Evolutionary conservation across 2,888 invertebrate genomes (phyloP), one percentile per base, ranked within the genome.

Genomic region (Agriotes lineatus): DNA sequence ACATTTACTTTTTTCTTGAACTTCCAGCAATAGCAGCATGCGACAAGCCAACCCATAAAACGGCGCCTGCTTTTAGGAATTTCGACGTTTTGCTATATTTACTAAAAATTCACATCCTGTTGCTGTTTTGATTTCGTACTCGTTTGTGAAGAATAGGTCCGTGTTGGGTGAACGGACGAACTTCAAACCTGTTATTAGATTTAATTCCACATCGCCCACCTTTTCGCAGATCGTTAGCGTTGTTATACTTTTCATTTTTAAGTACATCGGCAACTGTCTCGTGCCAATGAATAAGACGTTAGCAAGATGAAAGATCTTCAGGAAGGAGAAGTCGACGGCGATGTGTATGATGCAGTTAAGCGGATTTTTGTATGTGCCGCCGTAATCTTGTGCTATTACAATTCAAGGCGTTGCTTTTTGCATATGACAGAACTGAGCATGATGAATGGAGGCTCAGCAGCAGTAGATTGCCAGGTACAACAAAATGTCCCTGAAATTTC

Each of bases 101-200:
- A 14, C 2, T 10, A 42, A 14, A 5, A 42, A 22, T 19, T 22
- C 10, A 22, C 18, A 48, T 48, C 48, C 22, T 48, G 48, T 20
- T 48, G 19, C 12, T 48, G 48, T 48, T 48, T 48, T 20, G 19
- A 20, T 48, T 25, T 25, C n/a, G 12, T 3, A 12, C 25, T 14
- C 10, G 19, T 48, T 48, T 48, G 14, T 12, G 14, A 22, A 4
- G 1, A 48, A 12, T 48, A 48, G 48, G 22, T 48, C 48, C 48
- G 20, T 20, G 48, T 48, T 48, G 48, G 22, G 48, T 48, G 18
- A 48, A 48, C 12, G 25, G 22, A 48, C 48, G n/a, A 48, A 48
- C 22, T 48, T 48, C 22, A 48, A 48, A 48, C 48, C 22, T 45
- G 45, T 45, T 48, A 19, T 14, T 22, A 19, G 22, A n/a, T 48